Conservation (phyloP, 1,140 invertebrate genomes). For the Ooceraea biroi region DNA sequence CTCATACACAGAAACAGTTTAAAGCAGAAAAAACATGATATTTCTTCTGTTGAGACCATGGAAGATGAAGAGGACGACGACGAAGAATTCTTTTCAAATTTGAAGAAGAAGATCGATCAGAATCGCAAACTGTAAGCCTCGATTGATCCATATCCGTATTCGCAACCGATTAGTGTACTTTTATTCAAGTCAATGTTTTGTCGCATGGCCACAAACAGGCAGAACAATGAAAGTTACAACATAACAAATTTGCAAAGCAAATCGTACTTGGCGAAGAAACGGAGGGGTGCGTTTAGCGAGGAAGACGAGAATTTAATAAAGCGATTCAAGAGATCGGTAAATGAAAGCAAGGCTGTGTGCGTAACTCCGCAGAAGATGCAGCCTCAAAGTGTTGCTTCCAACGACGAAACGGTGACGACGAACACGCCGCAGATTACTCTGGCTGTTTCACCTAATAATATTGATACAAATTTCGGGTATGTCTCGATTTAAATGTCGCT, state of each 20-base stretch:
- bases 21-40: neutral
- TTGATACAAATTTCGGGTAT: conserved; percentile 44
- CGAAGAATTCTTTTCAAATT: conserved; percentile 59
- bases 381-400: neutral
- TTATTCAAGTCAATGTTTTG: neutral
- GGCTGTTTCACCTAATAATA: neutral
- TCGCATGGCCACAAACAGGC: conserved; percentile 44
- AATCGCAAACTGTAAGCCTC: conserved; percentile 41
- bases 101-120: conserved; percentile 54
- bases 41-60: neutral
- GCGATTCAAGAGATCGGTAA: conserved; percentile 62
- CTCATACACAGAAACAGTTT: conserved; percentile 55
- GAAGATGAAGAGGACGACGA: conserved; percentile 63
- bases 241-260: neutral
- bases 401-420: neutral
- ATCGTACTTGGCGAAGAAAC: conserved; percentile 17
- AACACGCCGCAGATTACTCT: neutral
- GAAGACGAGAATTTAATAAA: conserved; percentile 64
- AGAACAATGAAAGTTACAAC: conserved; percentile 41
- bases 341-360: conserved; percentile 11
- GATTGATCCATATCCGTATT: neutral
- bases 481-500: neutral
- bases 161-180: neutral
- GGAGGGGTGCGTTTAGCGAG: conserved; percentile 39
- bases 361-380: neutral